Conservation (phyloP, 2,797 vertebrate species). For the Danio aesculapii region DNA sequence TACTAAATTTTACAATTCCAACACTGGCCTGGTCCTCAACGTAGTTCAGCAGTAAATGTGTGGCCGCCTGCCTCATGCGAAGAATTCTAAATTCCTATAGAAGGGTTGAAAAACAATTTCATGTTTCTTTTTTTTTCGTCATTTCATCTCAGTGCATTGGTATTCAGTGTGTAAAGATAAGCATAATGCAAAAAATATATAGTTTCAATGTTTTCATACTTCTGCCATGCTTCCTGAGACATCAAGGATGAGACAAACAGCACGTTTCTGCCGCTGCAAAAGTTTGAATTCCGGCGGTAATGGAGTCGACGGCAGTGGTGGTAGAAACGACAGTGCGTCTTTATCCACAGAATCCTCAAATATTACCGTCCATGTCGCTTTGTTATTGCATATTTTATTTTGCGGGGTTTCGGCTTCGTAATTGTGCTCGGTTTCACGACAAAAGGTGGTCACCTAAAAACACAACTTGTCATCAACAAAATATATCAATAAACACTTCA, state of each 20-base stretch:
- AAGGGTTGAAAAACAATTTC: not conserved
- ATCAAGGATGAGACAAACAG: slow-evolving; percentile 76
- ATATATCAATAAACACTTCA: not conserved
- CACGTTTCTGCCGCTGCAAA: slow-evolving; percentile 62
- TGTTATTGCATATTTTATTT: slow-evolving; percentile 71
- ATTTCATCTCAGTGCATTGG: not conserved
- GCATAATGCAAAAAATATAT: too few species aligned
- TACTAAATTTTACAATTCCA: slow-evolving; percentile 70
- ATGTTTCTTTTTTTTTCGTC: too few species aligned
- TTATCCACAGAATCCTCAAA: slow-evolving; percentile 67
- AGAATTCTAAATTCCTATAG: slow-evolving; percentile 36
- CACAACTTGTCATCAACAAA: not conserved
- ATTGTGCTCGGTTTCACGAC: slow-evolving; percentile 69
- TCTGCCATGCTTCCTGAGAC: slow-evolving; percentile 73
- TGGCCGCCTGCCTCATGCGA: slow-evolving; percentile 68
- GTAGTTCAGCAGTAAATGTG: slow-evolving; percentile 70
- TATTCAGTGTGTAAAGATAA: not conserved
- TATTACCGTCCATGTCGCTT: slow-evolving; percentile 73
- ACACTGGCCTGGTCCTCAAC: slow-evolving; percentile 68
- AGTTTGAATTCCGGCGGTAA: slow-evolving; percentile 67
- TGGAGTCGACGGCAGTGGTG: slow-evolving; percentile 32
- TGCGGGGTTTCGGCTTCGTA: slow-evolving; percentile 73
- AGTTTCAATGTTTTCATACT: not conserved
- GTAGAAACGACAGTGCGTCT: slow-evolving; percentile 29
- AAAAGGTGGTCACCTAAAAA: slow-evolving; percentile 74